Percentiles rank a stretch among this genome's conserved stretches.
These are phyloP conservation scores for Epizoanthus scotinus DNA, from an alignment of 92 coral and sea anemone species.

Conservation along the genomic window DNA sequence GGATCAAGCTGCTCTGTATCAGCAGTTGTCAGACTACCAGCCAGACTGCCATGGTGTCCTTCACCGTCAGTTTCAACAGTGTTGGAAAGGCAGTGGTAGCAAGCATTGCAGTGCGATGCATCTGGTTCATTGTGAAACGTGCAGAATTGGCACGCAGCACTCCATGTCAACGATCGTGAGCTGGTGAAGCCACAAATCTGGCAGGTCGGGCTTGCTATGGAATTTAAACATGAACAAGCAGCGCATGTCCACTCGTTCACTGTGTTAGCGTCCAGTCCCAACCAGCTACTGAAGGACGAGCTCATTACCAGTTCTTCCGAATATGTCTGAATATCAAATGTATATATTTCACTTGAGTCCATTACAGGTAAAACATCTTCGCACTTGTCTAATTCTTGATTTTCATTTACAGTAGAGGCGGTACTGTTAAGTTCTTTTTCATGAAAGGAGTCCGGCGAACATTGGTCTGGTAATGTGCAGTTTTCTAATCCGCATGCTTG, in stretches of 20 bases:
- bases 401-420: not conserved
- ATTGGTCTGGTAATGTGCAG: not conserved
- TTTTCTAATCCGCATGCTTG: not conserved
- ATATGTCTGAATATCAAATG: conserved; percentile 4
- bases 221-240: conserved; percentile 14
- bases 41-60: not conserved
- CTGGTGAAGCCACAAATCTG: conserved; percentile 21
- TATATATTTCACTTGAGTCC: conserved; percentile 3
- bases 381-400: not conserved
- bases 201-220: conserved; percentile 3
- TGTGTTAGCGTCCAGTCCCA: conserved; percentile 12
- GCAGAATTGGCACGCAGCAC: conserved; percentile 10
- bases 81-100: conserved; percentile 1
- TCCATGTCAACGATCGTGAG: conserved; percentile 12
- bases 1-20: conserved; percentile 4
- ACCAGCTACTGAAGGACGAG: conserved; percentile 8
- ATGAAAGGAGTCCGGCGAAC: not conserved
- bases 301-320: conserved; percentile 9
- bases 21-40: not conserved
- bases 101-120: conserved; percentile 13
- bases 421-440: not conserved
- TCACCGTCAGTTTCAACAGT: not conserved
- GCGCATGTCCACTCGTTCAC: conserved; percentile 36
- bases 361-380: not conserved
- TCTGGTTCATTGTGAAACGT: conserved; percentile 13